Evolutionary conservation across 1,140 invertebrate genomes (phyloP), one percentile per base, ranked within the genome.

Genomic region (Brachionus rubens): DNA sequence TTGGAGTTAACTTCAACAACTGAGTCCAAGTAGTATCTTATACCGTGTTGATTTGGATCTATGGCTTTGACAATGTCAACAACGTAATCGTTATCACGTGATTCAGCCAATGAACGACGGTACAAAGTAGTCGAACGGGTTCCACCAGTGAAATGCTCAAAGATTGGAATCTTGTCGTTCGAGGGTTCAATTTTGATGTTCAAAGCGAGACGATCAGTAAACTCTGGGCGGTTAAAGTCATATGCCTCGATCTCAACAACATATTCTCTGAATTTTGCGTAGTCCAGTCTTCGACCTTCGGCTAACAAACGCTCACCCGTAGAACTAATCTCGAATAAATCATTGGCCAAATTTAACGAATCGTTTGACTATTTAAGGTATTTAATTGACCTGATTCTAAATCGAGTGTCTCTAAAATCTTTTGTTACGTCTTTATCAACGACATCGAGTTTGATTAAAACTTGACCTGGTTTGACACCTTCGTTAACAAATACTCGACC

Each of bases 1-100:
- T 72, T 40, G 28, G 68, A 30, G 43, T 65, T 36, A 0, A 65
- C 12, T 26, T 65, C 59, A 14, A 65, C 36, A 16, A 65, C 40
- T 36, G 28, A 36, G 19, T 72, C 68, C n/a, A 72, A 54, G 24
- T 40, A 50, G 46, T 72, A 72, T 28, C 30, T 48, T n/a, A 72
- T 33, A 19, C 68, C 68, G 24, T 72, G 68, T 28, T 54, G 28
- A 36, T 72, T 72, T 9, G 68, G 68, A 14, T 72, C 68, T 1
- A 48, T 24, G 16, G 68, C 68, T 40, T 72, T 72, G 16, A 72
- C 68, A 12, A 72, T 72, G 19, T 72, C 68, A 7, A 72, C 12
- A 10, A 72, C 50, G 24, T 72, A 54, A 26, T 72, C 59, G 24
- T 65, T 65, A 19, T 65, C 59, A 43, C 40, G 40, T 19, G 59